Percentiles rank a stretch among this genome's conserved stretches.
phyloP scores from a whole-genome alignment of 2,888 invertebrate genomes.

The Erebia ligea region DNA sequence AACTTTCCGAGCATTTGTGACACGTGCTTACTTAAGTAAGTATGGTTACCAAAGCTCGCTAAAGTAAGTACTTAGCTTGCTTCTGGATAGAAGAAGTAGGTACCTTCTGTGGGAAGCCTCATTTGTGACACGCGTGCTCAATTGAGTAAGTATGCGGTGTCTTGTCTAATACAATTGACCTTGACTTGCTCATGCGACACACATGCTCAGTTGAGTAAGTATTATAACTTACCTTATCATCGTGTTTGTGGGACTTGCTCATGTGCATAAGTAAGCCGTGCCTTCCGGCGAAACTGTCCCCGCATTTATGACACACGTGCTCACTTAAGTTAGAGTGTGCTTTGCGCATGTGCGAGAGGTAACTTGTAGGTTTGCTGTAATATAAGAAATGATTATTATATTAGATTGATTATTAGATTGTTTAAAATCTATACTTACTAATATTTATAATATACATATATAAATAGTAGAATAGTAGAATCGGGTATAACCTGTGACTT shows the following conservation, averaged over 20 bases:
- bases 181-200: conserved; percentile 62
- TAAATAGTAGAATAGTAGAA: too few species aligned
- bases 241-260: conserved; percentile 49
- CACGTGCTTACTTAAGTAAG: conserved; percentile 55
- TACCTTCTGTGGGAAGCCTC: conserved; percentile 27
- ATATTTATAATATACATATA: too few species aligned
- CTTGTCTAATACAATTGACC: conserved; percentile 44
- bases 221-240: conserved; percentile 45
- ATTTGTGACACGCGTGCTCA: conserved; percentile 51
- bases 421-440: too few species aligned
- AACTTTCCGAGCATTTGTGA: conserved; percentile 61
- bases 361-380: conserved; percentile 58
- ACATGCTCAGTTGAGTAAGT: conserved; percentile 54
- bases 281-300: conserved; percentile 57
- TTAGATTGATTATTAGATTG: too few species aligned
- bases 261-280: conserved; percentile 64
- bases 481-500: too few species aligned
- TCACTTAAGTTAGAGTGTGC: conserved; percentile 54
- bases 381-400: not conserved
- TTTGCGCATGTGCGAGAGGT: conserved; percentile 64
- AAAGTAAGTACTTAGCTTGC: conserved; percentile 49
- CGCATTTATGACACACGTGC: conserved; percentile 60
- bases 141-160: conserved; percentile 55
- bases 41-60: conserved; percentile 49
- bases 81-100: too few species aligned